Base-by-base conservation (phyloP, 2,797 vertebrate genomes). In the Lindbergichthys nudifrons region DNA sequence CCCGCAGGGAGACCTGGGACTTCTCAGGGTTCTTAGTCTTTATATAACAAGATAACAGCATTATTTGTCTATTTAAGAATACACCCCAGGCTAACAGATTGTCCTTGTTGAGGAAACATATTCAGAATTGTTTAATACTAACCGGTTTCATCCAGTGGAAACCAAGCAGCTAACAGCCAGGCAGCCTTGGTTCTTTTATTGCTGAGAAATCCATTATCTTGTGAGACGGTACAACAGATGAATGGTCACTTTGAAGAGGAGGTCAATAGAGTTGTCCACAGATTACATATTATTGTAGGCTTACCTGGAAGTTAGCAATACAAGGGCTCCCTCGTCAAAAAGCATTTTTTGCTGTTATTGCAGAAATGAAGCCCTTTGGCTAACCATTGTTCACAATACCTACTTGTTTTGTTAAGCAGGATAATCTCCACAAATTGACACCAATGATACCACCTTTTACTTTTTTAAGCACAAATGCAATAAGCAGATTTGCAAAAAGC, bases 41-140 rank as follows among this genome's bases (percentile, higher is more conserved):
- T 23, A 56, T 10, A 41, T 47, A 68, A 56, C 10, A 30, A 23
- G 9, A 67, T 23, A 16, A 45, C 32, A 1, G 21, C 61, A 16
- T 69, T 58, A 58, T 77, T 73, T 64, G 12, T 75, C 12, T 60
- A 12, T 82, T 81, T 78, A 36, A 76, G 65, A 60, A 10, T 19
- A 26, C 11, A 71, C 46, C 12, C 0, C 1, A 46, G 42, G 43
- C 30, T 52, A 65, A 66, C 23, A 57, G 14, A 36, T 53, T 59
- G 48, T 61, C 63, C 50, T 54, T 66, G 26, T 32, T 3, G 5
- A 42, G 36, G 16, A 66, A 46, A 21, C 21, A 0, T 21, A 32
- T 72, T 61, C 3, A 48, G 14, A 66, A 42, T 59, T 1, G 0
- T 7, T 63, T 15, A 23, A 0, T 66, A 32, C 12, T 6, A 36